These are phyloP conservation scores for Beris chalybata DNA, from an alignment of 2,888 invertebrate genomes.

Conservation along the genomic window DNA sequence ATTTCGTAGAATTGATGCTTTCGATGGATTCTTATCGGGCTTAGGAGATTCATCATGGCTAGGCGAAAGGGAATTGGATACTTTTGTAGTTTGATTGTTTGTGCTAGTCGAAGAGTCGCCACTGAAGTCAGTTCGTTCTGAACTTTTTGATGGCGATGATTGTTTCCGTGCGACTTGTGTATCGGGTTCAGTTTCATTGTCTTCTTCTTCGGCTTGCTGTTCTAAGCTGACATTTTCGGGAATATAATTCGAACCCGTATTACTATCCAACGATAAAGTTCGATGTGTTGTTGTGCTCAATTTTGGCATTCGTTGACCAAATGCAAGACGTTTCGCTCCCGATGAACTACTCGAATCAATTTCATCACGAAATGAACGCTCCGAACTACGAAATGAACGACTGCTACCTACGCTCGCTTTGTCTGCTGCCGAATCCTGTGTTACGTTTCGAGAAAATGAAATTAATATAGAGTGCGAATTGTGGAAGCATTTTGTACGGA, in stretches of 20 bases:
- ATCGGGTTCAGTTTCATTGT: constrained; percentile 29
- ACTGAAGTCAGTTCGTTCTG: background rate
- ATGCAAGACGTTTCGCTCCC: constrained; percentile 41
- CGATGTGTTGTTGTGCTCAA: constrained; percentile 43
- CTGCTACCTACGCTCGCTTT: constrained; percentile 46
- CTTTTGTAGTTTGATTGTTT: constrained; percentile 8
- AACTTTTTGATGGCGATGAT: background rate
- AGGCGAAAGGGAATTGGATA: background rate
- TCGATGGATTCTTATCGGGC: constrained; percentile 41
- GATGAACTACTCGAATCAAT: constrained; percentile 42
- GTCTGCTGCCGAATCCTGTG: constrained; percentile 44
- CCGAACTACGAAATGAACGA: constrained; percentile 46
- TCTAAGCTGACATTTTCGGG: constrained; percentile 45
- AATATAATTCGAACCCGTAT: constrained; percentile 44
- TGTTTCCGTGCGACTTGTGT: background rate
- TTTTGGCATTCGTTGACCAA: constrained; percentile 43
- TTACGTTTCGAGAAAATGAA: background rate
- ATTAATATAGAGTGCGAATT: background rate
- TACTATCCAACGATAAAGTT: constrained; percentile 44
- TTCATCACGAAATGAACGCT: constrained; percentile 45
- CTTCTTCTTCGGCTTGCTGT: constrained; percentile 43
- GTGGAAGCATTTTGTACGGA: background rate
- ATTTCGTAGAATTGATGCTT: constrained; percentile 44
- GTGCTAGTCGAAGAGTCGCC: constrained; percentile 1
- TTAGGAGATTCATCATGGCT: constrained; percentile 27